Percentiles rank a stretch among this genome's conserved stretches.
Conservation (phyloP, 30 jellyfish, hydroid and myxozoan species). For the Turritopsis rubra region DNA sequence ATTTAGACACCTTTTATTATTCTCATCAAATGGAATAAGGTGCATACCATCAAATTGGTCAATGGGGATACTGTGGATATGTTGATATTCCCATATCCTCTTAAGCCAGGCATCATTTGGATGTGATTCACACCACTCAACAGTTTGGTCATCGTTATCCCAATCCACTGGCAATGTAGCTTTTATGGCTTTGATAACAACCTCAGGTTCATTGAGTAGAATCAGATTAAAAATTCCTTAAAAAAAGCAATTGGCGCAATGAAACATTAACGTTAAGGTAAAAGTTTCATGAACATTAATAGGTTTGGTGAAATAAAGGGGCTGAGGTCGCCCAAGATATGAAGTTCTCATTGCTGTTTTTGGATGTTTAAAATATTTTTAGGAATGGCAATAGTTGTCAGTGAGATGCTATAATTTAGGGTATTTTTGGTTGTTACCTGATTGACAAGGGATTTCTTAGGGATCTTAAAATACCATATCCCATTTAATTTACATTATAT, state of each 20-base stretch:
- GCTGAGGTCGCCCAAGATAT: too few species aligned
- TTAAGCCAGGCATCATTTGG: conserved; percentile 26
- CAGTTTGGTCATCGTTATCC: not conserved
- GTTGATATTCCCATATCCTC: conserved; percentile 32
- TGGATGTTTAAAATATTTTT: too few species aligned
- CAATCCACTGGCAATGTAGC: not conserved
- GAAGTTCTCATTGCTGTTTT: too few species aligned
- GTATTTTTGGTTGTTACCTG: too few species aligned
- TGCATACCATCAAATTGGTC: conserved; percentile 47
- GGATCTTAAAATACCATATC: too few species aligned
- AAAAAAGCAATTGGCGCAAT: not conserved
- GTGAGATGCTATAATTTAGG: too few species aligned
- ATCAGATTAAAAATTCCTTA: conserved; percentile 1
- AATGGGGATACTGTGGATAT: not conserved
- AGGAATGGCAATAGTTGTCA: too few species aligned
- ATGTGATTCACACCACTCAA: not conserved
- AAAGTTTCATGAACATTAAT: not conserved
- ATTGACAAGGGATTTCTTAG: too few species aligned
- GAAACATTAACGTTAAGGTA: not conserved
- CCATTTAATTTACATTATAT: too few species aligned
- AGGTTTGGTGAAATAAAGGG: too few species aligned
- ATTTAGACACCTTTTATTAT: not conserved
- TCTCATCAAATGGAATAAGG: conserved; percentile 14
- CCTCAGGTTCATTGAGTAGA: not conserved
- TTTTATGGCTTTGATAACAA: not conserved